These are phyloP conservation scores for Lamellibrachia columna DNA, from an alignment of 2,888 invertebrate species.

Conservation along the genomic window DNA sequence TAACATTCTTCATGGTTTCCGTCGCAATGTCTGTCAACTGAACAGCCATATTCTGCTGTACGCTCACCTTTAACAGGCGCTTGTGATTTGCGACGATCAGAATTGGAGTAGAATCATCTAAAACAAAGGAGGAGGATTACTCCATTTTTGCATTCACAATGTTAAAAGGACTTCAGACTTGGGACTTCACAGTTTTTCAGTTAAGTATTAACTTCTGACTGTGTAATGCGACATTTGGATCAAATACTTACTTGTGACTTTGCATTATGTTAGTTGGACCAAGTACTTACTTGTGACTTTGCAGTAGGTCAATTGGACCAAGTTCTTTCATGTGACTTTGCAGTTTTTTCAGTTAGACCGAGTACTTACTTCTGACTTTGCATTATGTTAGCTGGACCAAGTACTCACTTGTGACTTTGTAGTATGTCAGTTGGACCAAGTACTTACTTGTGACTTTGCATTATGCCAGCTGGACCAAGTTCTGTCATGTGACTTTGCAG, in stretches of 20 bases:
- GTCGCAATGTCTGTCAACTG: not conserved
- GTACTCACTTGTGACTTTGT: not conserved
- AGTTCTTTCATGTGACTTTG: no score
- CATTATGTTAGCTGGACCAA: not conserved
- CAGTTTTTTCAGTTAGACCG: no score
- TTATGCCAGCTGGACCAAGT: no score
- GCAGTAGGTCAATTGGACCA: no score
- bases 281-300: conserved; percentile 26
- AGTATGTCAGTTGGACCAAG: not conserved
- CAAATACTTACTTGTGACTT: not conserved
- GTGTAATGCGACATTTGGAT: no score
- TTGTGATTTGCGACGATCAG: conserved; percentile 22
- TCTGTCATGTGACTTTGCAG: no score
- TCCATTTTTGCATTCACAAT: no score
- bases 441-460: conserved; percentile 26
- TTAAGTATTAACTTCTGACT: no score
- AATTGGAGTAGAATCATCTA: conserved; percentile 22
- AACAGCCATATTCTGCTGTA: not conserved
- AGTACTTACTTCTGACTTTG: no score
- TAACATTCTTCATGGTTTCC: conserved; percentile 24
- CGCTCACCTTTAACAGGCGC: not conserved
- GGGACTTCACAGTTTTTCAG: no score
- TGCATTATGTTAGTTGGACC: not conserved
- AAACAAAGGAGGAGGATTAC: not conserved
- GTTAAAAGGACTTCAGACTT: no score